A percentile compares a stretch with the other conserved stretches of the same genome.
phyloP scores from a whole-genome alignment of 2,113 vertebrate genomes.

The Cettia cetti region DNA sequence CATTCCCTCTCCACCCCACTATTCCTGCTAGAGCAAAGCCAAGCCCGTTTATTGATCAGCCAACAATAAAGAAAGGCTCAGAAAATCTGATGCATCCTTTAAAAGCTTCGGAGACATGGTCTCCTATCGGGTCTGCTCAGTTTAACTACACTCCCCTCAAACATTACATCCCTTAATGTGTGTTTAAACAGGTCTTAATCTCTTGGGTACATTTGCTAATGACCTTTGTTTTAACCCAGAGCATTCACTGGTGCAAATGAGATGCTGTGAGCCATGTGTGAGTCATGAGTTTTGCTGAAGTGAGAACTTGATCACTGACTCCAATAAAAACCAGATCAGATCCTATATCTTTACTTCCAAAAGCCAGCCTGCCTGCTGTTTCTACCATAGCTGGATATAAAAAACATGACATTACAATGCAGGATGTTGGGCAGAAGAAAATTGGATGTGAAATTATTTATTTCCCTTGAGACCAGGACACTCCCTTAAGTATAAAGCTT shows the following conservation, averaged over 20 bases:
- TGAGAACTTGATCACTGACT: not conserved
- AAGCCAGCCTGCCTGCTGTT: not conserved
- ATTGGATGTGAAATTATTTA: not conserved
- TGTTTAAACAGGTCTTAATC: conserved; percentile 33
- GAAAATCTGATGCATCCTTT: not conserved
- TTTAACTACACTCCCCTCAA: conserved; percentile 4
- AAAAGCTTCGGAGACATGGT: not conserved
- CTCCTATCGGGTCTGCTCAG: not conserved
- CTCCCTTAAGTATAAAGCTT: not conserved
- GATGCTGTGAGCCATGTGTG: not conserved
- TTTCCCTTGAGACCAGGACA: fast-evolving
- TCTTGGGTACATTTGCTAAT: not conserved
- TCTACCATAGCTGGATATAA: not conserved
- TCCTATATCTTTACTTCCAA: not conserved
- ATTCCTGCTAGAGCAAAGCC: not conserved
- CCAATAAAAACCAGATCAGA: not conserved
- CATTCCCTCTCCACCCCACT: not conserved
- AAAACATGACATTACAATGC: not conserved
- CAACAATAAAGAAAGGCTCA: not conserved
- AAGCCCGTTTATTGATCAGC: not conserved
- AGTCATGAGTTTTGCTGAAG: not conserved
- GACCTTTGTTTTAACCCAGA: conserved; percentile 3
- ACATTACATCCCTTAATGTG: not conserved
- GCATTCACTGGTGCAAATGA: not conserved
- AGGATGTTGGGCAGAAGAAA: not conserved